Evolutionary conservation across 2,797 vertebrate species (phyloP).

Genomic region (Amphiprion clarkii): DNA sequence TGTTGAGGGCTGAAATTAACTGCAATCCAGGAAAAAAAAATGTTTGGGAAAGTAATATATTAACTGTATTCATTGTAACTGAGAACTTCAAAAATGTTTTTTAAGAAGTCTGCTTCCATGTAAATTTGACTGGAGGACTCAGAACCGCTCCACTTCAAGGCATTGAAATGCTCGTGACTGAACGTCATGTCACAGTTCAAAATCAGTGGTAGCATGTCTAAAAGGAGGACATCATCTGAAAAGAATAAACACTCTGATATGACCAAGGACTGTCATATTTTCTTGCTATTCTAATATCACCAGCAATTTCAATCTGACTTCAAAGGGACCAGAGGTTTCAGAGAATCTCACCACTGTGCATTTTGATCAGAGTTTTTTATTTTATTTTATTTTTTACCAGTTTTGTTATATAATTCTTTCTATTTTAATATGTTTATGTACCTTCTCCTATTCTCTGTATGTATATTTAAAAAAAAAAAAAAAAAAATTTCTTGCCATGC

Average conservation of each 20-base stretch:
- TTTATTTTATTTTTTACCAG: not conserved
- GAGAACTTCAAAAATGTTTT: not conserved
- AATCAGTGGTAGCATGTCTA: constrained; percentile 78
- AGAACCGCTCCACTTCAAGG: constrained; percentile 22
- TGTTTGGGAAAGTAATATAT: constrained; percentile 6
- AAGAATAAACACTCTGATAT: constrained; percentile 70
- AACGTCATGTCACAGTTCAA: constrained; percentile 30
- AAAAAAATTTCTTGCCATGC: constrained; percentile 13
- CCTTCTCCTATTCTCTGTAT: not conserved
- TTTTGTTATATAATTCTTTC: not conserved
- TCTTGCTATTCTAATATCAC: not conserved
- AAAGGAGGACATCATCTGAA: constrained; percentile 77
- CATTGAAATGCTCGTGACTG: not conserved
- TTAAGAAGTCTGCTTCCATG: not conserved
- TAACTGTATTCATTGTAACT: constrained; percentile 6
- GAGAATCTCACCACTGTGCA: not conserved
- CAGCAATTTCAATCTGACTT: constrained; percentile 9
- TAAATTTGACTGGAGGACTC: constrained; percentile 42
- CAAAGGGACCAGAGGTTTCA: not conserved
- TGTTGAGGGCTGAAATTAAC: constrained; percentile 67
- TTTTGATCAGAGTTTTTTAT: not conserved
- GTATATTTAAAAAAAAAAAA: not conserved
- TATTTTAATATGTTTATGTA: not conserved
- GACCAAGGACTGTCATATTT: constrained; percentile 29
- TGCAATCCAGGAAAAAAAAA: constrained; percentile 10